A percentile compares a stretch with the other conserved stretches of the same genome.
phyloP scores from a whole-genome alignment of 1,140 invertebrate genomes.

The Caenorhabditis briggsae region DNA sequence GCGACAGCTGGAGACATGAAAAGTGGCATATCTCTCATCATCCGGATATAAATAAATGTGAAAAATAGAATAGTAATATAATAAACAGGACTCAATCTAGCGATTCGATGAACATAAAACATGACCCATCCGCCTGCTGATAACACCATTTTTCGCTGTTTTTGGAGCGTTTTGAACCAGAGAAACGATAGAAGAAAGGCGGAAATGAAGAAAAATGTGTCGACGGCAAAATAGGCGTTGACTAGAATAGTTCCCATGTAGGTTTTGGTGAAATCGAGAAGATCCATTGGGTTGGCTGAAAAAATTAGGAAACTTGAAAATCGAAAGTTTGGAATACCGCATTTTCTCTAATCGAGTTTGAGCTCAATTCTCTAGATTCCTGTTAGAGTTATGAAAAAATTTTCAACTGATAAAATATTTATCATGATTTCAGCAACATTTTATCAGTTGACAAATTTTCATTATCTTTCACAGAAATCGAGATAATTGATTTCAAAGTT shows the following conservation, averaged over 20 bases:
- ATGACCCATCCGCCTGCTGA: slow-evolving; percentile 52
- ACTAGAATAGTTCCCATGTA: slow-evolving; percentile 1
- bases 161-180: slow-evolving; percentile 53
- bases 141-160: background rate
- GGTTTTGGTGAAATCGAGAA: slow-evolving; percentile 44
- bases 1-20: slow-evolving; percentile 33
- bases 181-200: slow-evolving; percentile 45
- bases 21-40: slow-evolving; percentile 40
- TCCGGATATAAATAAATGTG: slow-evolving; percentile 39
- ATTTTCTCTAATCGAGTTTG: too few species aligned
- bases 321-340: too few species aligned
- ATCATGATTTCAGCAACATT: too few species aligned
- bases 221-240: slow-evolving; percentile 35
- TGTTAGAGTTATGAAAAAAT: too few species aligned
- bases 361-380: too few species aligned
- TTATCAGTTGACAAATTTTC: too few species aligned
- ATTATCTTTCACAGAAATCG: too few species aligned
- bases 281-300: slow-evolving; percentile 19
- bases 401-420: too few species aligned
- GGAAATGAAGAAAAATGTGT: slow-evolving; percentile 50
- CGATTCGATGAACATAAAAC: slow-evolving; percentile 61
- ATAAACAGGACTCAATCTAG: slow-evolving; percentile 40
- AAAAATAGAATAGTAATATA: slow-evolving; percentile 49
- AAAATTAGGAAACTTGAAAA: background rate
- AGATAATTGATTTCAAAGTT: too few species aligned